A percentile compares a stretch with the other conserved stretches of the same genome.
These are phyloP conservation scores for Atrichornis clamosus DNA, from an alignment of 2,113 vertebrate species.

Conservation along the genomic window DNA sequence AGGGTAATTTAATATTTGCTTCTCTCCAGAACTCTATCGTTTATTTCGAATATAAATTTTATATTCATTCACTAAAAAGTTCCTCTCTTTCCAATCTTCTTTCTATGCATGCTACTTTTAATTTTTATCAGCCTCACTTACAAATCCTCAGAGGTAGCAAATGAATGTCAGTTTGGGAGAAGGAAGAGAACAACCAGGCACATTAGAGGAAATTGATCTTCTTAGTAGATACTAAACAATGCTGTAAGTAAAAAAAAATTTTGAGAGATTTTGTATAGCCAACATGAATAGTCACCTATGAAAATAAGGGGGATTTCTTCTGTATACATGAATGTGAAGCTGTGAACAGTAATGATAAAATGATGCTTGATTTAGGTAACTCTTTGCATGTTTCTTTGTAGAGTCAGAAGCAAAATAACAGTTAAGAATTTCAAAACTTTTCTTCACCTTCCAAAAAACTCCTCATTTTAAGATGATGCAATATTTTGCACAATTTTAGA, in stretches of 20 bases:
- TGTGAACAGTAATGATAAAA: not conserved
- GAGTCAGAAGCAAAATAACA: not conserved
- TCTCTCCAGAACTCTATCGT: not conserved
- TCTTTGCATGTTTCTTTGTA: not conserved
- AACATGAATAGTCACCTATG: not conserved
- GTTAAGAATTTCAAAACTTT: not conserved
- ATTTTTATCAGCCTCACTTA: conserved; percentile 4
- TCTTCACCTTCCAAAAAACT: not conserved
- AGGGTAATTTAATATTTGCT: conserved; percentile 37
- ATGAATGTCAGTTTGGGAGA: not conserved
- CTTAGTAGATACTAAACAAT: not conserved
- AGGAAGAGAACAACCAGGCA: not conserved
- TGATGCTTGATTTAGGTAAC: not conserved
- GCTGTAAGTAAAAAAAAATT: not conserved
- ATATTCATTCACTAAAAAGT: not conserved
- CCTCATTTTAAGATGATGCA: not conserved
- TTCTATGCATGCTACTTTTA: not conserved
- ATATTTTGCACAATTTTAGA: not conserved
- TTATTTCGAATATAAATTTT: conserved; percentile 50
- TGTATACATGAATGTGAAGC: not conserved
- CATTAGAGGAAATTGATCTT: not conserved
- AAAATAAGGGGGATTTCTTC: not conserved
- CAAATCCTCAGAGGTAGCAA: not conserved
- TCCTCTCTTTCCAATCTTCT: not conserved
- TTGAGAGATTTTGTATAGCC: not conserved